phyloP scores from a whole-genome alignment of 2,797 vertebrate genomes.

The Eospalax fontanierii region DNA sequence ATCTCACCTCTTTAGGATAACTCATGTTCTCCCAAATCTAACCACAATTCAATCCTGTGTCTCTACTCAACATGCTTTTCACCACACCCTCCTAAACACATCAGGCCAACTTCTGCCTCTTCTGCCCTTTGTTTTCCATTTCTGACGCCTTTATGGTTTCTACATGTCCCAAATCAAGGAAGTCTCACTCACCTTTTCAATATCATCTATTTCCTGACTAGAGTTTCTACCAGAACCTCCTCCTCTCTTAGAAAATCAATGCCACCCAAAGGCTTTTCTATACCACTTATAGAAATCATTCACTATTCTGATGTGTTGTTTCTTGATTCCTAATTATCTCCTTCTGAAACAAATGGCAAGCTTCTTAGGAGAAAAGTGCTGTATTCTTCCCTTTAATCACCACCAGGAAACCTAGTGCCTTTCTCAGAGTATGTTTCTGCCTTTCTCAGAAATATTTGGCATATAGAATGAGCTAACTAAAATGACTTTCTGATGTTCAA shows the following conservation, averaged over 20 bases:
- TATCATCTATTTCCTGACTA: neutral
- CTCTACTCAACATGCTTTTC: neutral
- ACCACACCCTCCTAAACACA: neutral
- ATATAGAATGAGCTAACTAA: neutral
- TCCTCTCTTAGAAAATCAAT: neutral
- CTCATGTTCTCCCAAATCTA: neutral
- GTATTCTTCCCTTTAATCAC: neutral
- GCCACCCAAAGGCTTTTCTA: neutral
- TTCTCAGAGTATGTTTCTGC: neutral
- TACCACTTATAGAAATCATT: neutral
- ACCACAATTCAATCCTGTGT: neutral
- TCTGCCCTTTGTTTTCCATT: neutral
- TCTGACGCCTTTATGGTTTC: neutral
- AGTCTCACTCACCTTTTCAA: neutral
- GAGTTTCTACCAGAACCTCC: neutral
- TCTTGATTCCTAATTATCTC: neutral
- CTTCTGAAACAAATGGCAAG: neutral
- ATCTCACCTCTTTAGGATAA: neutral
- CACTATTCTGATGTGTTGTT: neutral
- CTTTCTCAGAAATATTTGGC: conserved; percentile 15
- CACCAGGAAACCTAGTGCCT: neutral
- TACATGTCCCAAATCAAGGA: neutral
- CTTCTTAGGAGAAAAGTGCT: neutral
- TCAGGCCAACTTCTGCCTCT: neutral
- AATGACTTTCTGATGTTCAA: neutral